Base-by-base conservation (phyloP, 2,797 vertebrate genomes). In the Acipenser oxyrinchus region DNA sequence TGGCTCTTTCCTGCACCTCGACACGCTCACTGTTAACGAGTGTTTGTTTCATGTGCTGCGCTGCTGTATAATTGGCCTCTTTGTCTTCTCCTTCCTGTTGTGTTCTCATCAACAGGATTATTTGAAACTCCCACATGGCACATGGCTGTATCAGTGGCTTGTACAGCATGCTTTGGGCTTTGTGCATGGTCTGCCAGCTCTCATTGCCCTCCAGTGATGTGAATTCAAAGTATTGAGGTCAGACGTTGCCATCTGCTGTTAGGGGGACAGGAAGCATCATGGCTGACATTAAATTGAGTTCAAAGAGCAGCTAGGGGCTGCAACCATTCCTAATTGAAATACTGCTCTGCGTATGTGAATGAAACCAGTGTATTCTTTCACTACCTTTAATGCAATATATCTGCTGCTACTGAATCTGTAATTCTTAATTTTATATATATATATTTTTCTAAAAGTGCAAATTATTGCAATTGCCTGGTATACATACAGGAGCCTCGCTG, bases 161-260 rank as follows among this genome's bases (percentile, higher is more conserved):
- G 6, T 58, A n/a, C 13, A 58, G 55, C 55, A 11, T 7, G 55
- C 12, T 11, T 58, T n/a, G 11, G 55, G 55, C 11, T 6, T 64
- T 64, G 13, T 37, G 49, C 49, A 18, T 52, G n/a, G 63, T 50
- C 50, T 6, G 8, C 62, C 62, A 13, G 62, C 12, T 71, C 73
- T 74, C 78, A 77, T 77, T 65, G 70, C 77, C 79, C 73, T 66
- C 69, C 68, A 74, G 80, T 78, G 61, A 62, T 74, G 75, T 68
- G 74, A 72, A 79, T 77, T 79, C 77, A 72, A 76, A 82, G 78
- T 77, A 84, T 83, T 49, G 72, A 86, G 82, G 83, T 82, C 83
- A 86, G 78, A 68, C 10, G 74, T 81, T 77, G 81, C 75, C 62
- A 65, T 70, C 73, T 70, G 78, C 63, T 65, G 63, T 82, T 83